Evolutionary conservation across 2,888 invertebrate genomes (phyloP), one percentile per base, ranked within the genome.

Genomic region (Gymnosoma rotundatum): DNA sequence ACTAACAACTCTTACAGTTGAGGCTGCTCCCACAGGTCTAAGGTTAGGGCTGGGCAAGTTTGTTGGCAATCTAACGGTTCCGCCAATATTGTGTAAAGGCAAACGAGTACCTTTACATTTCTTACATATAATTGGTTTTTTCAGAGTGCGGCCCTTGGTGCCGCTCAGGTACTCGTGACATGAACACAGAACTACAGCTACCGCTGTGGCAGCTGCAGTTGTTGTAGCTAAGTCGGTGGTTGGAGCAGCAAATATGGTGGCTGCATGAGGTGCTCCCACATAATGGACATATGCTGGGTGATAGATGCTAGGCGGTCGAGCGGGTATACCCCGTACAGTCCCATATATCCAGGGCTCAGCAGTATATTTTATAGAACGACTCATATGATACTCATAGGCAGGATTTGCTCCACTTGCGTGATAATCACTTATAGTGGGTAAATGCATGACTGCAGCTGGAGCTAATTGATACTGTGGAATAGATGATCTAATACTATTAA

Each of bases 261-360:
- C 89, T 20, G 89, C 89, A 88, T 87, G 89, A 0, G 83, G 88
- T 63, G 88, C 88, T 18, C 84, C 87, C 45, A 78, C 86, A 81
- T 85, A 86, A 50, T 78, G 90, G 90, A 87, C 70, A 78, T 84
- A 87, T 87, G 92, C 92, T 36, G 86, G 74, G 78, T 86, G 72
- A 74, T 86, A 89, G 4, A 74, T 92, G n/a, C 74, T 67, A 7
- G 83, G 70, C 42, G 89, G 90, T 86, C 93, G 93, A 86, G 93
- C 93, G 63, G 90, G 93, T 86, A 93, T 91, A 21, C 93, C 93
- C 88, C 95, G 93, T 1, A 96, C 95, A 50, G 96, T 96, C 88
- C 96, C 96, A 90, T 97, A 97, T 18, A 97, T 94, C 97, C 97
- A 97, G 75, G 96, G 96, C 90, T 97, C 96, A 50, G 96, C 96